Percentiles rank a stretch among this genome's conserved stretches.
These are phyloP conservation scores for Ursus arctos DNA, from an alignment of 2,113 vertebrate genomes.

Conservation along the genomic window DNA sequence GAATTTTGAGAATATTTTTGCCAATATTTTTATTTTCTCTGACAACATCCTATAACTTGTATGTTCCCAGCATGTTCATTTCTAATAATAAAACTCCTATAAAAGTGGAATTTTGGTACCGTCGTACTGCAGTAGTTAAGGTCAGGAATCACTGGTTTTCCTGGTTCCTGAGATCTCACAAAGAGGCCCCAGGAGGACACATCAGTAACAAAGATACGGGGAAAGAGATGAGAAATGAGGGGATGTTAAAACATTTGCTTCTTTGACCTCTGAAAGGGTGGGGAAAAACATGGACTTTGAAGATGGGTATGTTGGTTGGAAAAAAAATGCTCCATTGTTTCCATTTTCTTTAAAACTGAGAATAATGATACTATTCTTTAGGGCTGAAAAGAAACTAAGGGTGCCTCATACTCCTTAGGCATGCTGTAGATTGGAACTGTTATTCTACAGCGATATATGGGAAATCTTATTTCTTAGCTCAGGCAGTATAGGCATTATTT, in stretches of 20 bases:
- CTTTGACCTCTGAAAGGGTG: background rate
- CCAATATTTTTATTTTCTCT: slow-evolving; percentile 1
- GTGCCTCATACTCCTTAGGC: background rate
- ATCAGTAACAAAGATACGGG: background rate
- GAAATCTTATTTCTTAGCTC: background rate
- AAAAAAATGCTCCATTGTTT: background rate
- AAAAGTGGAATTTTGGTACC: background rate
- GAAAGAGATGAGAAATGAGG: background rate
- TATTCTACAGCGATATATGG: background rate
- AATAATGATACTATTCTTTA: background rate
- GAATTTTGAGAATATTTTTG: background rate
- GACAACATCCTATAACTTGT: background rate
- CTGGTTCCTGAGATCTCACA: background rate
- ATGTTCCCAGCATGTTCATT: background rate
- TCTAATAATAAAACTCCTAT: slow-evolving; percentile 5
- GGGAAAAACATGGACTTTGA: background rate
- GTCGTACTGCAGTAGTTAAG: background rate
- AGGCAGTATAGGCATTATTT: background rate
- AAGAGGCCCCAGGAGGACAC: background rate
- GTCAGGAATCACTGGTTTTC: background rate
- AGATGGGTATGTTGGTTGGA: background rate
- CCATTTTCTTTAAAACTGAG: background rate
- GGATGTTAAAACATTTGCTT: background rate
- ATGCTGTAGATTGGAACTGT: background rate
- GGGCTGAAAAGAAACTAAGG: background rate